A percentile compares a stretch with the other conserved stretches of the same genome.
phyloP scores from a whole-genome alignment of 1,140 invertebrate species.

The Achroia grisella region DNA sequence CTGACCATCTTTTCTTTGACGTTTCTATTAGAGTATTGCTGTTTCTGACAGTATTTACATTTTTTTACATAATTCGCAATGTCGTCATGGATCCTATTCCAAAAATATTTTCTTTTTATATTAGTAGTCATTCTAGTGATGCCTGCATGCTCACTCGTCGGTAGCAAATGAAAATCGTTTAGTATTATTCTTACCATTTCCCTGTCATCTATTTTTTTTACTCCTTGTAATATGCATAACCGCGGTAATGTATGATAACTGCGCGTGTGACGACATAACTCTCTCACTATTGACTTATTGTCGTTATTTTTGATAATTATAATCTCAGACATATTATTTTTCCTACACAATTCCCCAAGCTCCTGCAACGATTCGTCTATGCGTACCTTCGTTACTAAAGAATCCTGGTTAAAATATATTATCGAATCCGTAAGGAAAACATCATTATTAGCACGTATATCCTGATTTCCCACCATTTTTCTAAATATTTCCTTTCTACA shows the following conservation, averaged over 20 bases:
- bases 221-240: background rate
- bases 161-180: too few relatives aligned
- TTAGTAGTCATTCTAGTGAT: background rate
- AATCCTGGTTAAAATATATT: conserved; percentile 12
- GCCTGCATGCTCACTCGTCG: background rate
- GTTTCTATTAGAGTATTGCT: too few relatives aligned
- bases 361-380: too few relatives aligned
- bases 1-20: too few relatives aligned
- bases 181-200: background rate
- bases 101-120: too few relatives aligned
- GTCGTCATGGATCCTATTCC: too few relatives aligned
- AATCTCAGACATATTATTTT: conserved; percentile 8
- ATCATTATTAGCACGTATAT: conserved; percentile 15
- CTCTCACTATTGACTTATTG: conserved; percentile 12
- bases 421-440: conserved; percentile 4
- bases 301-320: conserved; percentile 5
- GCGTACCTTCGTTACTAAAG: conserved; percentile 16
- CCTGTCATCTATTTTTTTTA: background rate
- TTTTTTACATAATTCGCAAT: too few relatives aligned
- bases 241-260: conserved; percentile 6
- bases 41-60: too few relatives aligned
- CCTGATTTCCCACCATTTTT: background rate
- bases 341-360: too few relatives aligned
- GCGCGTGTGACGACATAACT: conserved; percentile 11
- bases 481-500: conserved; percentile 3